Base-by-base conservation (phyloP, 2,113 vertebrate species). In the Eulemur rufifrons region DNA sequence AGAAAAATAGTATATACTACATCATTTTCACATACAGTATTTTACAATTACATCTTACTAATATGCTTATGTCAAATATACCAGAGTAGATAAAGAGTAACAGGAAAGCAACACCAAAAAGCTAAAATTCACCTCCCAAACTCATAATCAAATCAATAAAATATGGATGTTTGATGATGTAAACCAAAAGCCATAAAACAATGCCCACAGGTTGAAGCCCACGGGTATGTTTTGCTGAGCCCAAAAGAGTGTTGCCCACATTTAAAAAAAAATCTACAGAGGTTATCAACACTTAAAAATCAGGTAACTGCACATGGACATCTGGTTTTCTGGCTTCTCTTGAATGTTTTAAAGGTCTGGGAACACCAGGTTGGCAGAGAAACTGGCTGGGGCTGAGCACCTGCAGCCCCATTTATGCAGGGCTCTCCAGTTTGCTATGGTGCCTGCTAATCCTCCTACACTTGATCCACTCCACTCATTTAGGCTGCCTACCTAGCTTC, bases 121-220 rank as follows among this genome's bases (percentile, higher is more conserved):
- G 50, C 54, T 90, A 80, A 93, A 96, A 78, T 54, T 94, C 25
- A 86, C 54, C 14, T 85, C 37, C 71, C 25, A 47, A 81, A 50
- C 59, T 94, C 34, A 61, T 77, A 25, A 91, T 93, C 54, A 89
- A 74, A 74, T 95, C 27, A 92, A 71, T 71, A 84, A 59, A 91
- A 95, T 63, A 23, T 86, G 54, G 59, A 14, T 89, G 68, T 73
- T 78, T 93, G 64, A 80, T 68, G 52, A 93, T 86, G 5, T 68
- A 68, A 90, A 89, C 12, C 52, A 92, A 94, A 95, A 96, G 54
- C 29, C 82, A 13, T 86, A 92, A 88, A 96, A 94, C 69, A 39
- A 91, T 80, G 13, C 21, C 64, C 39, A 92, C 2, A 89, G 20
- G 54, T 64, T 90, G 20, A 91, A 56, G 23, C 34, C 45, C 42